A percentile compares a stretch with the other conserved stretches of the same genome.
These are phyloP conservation scores for Aptenodytes patagonicus DNA, from an alignment of 2,113 vertebrate genomes.

Conservation along the genomic window DNA sequence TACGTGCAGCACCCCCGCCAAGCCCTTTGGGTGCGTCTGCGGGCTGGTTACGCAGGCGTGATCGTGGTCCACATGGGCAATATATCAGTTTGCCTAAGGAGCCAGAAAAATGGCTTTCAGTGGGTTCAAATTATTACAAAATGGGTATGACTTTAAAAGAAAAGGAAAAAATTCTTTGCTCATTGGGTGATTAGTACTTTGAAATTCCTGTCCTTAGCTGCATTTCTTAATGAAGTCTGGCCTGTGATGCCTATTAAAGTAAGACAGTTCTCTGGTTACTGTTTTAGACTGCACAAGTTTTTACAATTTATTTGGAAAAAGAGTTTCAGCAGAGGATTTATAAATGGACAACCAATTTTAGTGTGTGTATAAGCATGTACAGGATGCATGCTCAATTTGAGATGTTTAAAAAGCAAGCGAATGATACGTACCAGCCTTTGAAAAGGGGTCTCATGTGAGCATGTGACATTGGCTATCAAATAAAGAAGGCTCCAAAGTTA, in stretches of 20 bases:
- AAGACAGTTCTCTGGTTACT: background rate
- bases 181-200: background rate
- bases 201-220: background rate
- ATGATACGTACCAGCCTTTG: background rate
- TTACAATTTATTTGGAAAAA: background rate
- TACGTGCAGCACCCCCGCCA: background rate
- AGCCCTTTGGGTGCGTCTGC: background rate
- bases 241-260: background rate
- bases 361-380: background rate
- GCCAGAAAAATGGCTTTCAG: background rate
- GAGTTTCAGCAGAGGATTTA: background rate
- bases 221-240: background rate
- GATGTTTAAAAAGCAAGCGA: background rate
- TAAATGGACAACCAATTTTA: background rate
- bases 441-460: background rate
- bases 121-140: background rate
- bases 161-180: background rate
- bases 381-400: background rate
- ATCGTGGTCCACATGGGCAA: rapidly evolving
- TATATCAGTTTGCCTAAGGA: background rate
- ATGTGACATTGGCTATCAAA: background rate
- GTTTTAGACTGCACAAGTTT: background rate
- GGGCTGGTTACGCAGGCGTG: background rate
- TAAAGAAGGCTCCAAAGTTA: background rate
- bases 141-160: background rate